Conservation (phyloP, 2,797 vertebrate species). For the Peromyscus attwateri region DNA sequence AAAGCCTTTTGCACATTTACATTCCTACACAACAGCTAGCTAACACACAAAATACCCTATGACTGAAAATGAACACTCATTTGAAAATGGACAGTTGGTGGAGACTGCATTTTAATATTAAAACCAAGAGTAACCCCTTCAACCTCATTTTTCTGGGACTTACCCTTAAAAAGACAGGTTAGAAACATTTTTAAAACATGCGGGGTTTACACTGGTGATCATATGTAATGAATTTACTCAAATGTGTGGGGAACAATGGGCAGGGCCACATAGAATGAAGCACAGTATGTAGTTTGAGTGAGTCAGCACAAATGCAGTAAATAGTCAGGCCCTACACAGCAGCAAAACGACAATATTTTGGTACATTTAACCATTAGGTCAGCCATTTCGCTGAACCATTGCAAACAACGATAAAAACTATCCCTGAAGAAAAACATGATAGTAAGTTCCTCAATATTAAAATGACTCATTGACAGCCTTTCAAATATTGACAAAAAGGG, state of each 20-base stretch:
- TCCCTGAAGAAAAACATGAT: neutral
- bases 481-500: neutral
- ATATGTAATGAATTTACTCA: slow-evolving; percentile 46
- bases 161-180: neutral
- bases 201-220: slow-evolving; percentile 13
- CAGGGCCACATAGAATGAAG: slow-evolving; percentile 9
- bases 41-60: slow-evolving; percentile 66
- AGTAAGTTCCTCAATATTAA: neutral
- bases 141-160: neutral
- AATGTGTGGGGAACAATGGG: neutral
- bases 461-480: slow-evolving; percentile 43
- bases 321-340: neutral
- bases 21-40: slow-evolving; percentile 77
- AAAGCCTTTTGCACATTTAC: slow-evolving; percentile 78
- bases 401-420: slow-evolving; percentile 8
- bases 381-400: neutral
- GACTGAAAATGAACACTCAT: slow-evolving; percentile 80
- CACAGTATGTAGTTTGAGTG: neutral
- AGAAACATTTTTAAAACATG: slow-evolving; percentile 51
- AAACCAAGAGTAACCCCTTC: slow-evolving; percentile 51
- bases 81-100: slow-evolving; percentile 70
- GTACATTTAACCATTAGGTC: slow-evolving; percentile 34
- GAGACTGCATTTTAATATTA: slow-evolving; percentile 77
- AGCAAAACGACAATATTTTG: slow-evolving; percentile 38
- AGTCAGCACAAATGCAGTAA: neutral